Percentiles rank a stretch among this genome's conserved stretches.
Evolutionary conservation across 2,888 invertebrate species (phyloP).

Genomic region (Polydesmus complanatus): DNA sequence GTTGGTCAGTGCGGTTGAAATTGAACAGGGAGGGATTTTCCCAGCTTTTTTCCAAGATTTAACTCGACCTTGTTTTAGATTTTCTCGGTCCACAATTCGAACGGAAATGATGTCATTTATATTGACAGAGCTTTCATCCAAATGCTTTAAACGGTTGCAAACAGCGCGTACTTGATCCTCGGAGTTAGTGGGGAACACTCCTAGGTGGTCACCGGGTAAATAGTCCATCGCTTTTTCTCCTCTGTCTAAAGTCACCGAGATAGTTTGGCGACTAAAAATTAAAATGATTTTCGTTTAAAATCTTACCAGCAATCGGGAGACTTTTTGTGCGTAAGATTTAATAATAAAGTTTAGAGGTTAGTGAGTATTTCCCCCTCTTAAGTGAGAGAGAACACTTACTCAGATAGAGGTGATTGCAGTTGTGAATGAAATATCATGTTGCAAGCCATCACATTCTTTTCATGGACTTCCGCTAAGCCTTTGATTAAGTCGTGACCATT

Average conservation of each 20-base stretch:
- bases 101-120: slow-evolving; percentile 43
- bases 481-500: not conserved
- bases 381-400: too few relatives aligned
- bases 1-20: slow-evolving; percentile 41
- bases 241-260: slow-evolving; percentile 37
- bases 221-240: slow-evolving; percentile 45
- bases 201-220: slow-evolving; percentile 84
- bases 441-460: slow-evolving; percentile 46
- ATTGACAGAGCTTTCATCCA: slow-evolving; percentile 45
- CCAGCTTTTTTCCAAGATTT: slow-evolving; percentile 13
- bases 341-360: too few relatives aligned
- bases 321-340: too few relatives aligned
- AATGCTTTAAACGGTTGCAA: slow-evolving; percentile 48
- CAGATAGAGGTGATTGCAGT: slow-evolving; percentile 12
- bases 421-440: slow-evolving; percentile 9
- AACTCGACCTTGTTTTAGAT: slow-evolving; percentile 1
- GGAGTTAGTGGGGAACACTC: slow-evolving; percentile 73
- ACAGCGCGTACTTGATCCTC: slow-evolving; percentile 64
- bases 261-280: slow-evolving; percentile 42
- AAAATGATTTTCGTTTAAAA: too few relatives aligned
- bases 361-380: too few relatives aligned
- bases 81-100: slow-evolving; percentile 13
- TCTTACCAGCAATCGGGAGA: too few relatives aligned
- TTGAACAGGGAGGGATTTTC: slow-evolving; percentile 15
- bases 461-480: slow-evolving; percentile 53